Evolutionary conservation across 2,113 vertebrate species (phyloP).

Genomic region (Gambusia holbrooki): DNA sequence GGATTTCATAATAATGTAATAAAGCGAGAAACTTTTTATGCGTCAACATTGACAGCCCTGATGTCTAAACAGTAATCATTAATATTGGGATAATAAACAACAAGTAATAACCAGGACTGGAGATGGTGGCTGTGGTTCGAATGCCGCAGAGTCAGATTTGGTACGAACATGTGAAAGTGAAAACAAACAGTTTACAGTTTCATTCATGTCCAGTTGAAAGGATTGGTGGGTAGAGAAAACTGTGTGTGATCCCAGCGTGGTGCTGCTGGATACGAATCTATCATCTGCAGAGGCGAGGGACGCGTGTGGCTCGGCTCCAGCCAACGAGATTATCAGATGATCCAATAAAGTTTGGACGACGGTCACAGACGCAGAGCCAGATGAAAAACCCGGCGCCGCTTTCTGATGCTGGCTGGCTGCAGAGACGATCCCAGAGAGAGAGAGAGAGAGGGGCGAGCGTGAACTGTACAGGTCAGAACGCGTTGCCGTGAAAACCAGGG

Average conservation of each 20-base stretch:
- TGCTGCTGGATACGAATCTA: slow-evolving; percentile 20
- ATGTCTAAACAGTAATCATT: no score
- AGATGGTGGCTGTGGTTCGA: background rate
- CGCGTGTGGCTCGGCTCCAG: slow-evolving; percentile 21
- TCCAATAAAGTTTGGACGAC: slow-evolving; percentile 60
- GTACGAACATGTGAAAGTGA: background rate
- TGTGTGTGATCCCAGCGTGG: slow-evolving; percentile 14
- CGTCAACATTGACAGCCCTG: no score
- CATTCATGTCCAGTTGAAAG: slow-evolving; percentile 24
- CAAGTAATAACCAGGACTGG: slow-evolving; percentile 6
- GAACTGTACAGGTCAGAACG: slow-evolving; percentile 45
- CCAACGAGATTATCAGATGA: slow-evolving; percentile 61
- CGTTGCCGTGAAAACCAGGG: slow-evolving; percentile 46
- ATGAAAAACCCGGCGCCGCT: slow-evolving; percentile 41
- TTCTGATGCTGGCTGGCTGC: slow-evolving; percentile 19
- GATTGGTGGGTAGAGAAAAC: slow-evolving; percentile 1
- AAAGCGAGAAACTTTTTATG: no score
- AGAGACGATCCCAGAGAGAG: slow-evolving; percentile 2
- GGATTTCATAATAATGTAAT: no score
- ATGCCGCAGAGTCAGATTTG: slow-evolving; percentile 3
- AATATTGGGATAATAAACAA: slow-evolving; percentile 20
- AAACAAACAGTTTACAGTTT: slow-evolving; percentile 14
- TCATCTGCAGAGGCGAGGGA: slow-evolving; percentile 32
- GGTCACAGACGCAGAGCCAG: slow-evolving; percentile 17
- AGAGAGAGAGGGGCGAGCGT: background rate